These are phyloP conservation scores for Ammodytes dubius DNA, from an alignment of 2,113 vertebrate genomes.

Conservation along the genomic window DNA sequence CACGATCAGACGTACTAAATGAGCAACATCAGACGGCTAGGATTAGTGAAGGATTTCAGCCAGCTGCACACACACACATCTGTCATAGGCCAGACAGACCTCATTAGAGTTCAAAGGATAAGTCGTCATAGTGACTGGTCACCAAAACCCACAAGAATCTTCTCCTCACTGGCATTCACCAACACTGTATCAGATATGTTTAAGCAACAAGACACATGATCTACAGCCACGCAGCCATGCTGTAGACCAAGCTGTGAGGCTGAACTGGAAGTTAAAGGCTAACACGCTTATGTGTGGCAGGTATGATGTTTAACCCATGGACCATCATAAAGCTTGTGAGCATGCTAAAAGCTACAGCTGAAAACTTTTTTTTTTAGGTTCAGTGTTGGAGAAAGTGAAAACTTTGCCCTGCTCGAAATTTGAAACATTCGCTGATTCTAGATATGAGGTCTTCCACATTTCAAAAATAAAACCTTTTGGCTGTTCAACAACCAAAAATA, in stretches of 20 bases:
- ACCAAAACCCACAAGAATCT: slow-evolving; percentile 21
- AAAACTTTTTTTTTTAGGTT: too few species aligned
- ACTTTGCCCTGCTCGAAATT: too few species aligned
- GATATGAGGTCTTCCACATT: not conserved
- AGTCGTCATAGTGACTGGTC: slow-evolving; percentile 42
- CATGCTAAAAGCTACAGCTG: too few species aligned
- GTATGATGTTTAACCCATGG: too few species aligned
- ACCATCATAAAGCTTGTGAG: too few species aligned
- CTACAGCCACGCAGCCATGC: too few species aligned
- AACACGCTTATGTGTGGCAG: too few species aligned
- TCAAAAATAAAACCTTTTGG: not conserved
- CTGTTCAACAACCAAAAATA: not conserved
- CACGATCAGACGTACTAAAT: slow-evolving; percentile 63
- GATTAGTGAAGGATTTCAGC: slow-evolving; percentile 64
- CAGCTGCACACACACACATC: slow-evolving; percentile 56
- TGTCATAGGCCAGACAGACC: slow-evolving; percentile 50
- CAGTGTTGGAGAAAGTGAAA: too few species aligned
- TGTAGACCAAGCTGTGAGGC: too few species aligned
- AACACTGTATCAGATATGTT: not conserved
- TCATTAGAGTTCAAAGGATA: slow-evolving; percentile 49
- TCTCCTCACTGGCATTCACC: not conserved
- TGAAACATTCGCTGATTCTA: too few species aligned
- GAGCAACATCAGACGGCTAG: slow-evolving; percentile 65
- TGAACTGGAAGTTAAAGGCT: too few species aligned
- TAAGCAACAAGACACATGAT: too few species aligned